Base-by-base conservation (phyloP, 2,797 vertebrate genomes). In the Danio tinwini region DNA sequence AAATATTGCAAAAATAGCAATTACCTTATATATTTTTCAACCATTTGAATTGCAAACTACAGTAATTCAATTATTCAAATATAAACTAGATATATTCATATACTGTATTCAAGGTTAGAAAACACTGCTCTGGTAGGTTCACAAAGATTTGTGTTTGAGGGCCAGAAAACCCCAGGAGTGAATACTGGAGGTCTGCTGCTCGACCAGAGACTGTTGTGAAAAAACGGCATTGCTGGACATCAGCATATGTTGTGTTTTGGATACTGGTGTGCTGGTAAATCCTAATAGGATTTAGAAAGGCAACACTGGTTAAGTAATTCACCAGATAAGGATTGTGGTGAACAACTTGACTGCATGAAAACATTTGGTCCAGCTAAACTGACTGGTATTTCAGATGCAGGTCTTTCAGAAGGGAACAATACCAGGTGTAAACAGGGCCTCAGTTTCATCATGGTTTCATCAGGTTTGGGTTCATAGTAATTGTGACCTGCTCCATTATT, bases 221-320 rank as follows among this genome's bases (percentile, higher is more conserved):
- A 68, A 7, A 64, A 56, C n/a, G 13, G 10, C 40, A 58, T 55
- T 42, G n/a, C 17, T 72, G 69, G 52, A 72, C 69, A 21, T 17
- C 52, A 44, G 69, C 69, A 58, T 72, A 58, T 72, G 69, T 29
- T 44, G 17, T 42, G 40, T 10, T 71, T 56, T 58, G 40, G 12
- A 45, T 21, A 17, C 69, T 44, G 52, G 69, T 42, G 52, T 44
- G 69, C 52, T 72, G 40, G 40, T 17, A 1, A 1, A 9, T 58
- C 7, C 17, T 45, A 16, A 29, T 53, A 11, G 40, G 19, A 72
- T 29, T 72, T 53, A 29, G 37, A 39, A 42, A 58, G 17, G 69
- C 52, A 44, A 40, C 69, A 16, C 53, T 42, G 50, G 52, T 42
- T 8, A 8, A 11, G 16, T 6, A 70, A 7, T 21, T 67, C 44